phyloP scores from a whole-genome alignment of 1,140 invertebrate species.

The Zaprionus ornatus region DNA sequence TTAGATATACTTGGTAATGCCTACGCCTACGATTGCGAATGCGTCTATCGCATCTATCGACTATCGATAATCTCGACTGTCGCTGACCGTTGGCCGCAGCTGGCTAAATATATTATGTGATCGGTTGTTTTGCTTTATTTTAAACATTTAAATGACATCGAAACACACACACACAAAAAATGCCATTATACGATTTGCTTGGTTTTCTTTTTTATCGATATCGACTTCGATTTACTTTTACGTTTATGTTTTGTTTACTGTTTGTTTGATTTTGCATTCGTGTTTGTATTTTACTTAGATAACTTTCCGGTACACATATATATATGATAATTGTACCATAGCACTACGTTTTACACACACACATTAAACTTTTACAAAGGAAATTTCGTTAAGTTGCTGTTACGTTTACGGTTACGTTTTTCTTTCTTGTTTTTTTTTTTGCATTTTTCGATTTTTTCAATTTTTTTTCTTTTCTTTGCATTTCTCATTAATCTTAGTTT shows the following conservation, averaged over 20 bases:
- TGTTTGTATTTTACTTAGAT: slow-evolving; percentile 41
- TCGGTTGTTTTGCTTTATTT: slow-evolving; percentile 21
- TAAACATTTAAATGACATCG: slow-evolving; percentile 73
- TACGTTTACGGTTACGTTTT: background rate
- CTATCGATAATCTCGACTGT: slow-evolving; percentile 13
- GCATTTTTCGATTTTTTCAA: slow-evolving; percentile 12
- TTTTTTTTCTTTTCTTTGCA: slow-evolving; percentile 32
- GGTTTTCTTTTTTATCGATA: slow-evolving; percentile 13
- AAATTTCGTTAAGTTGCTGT: slow-evolving; percentile 43
- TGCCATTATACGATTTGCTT: slow-evolving; percentile 54
- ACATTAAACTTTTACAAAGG: slow-evolving; percentile 48
- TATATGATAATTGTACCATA: slow-evolving; percentile 42
- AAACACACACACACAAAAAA: slow-evolving; percentile 64
- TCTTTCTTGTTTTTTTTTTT: slow-evolving; percentile 23
- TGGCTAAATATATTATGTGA: slow-evolving; percentile 37
- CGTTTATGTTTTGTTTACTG: background rate
- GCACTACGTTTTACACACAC: slow-evolving; percentile 34
- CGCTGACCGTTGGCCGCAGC: slow-evolving; percentile 14
- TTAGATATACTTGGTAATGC: slow-evolving; percentile 47
- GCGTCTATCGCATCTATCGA: slow-evolving; percentile 7
- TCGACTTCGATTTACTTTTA: background rate
- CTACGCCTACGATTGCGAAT: slow-evolving; percentile 9
- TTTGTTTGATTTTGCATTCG: slow-evolving; percentile 24
- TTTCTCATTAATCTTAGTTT: slow-evolving; percentile 60
- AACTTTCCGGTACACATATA: slow-evolving; percentile 44